Evolutionary conservation across 2,797 vertebrate genomes (phyloP).

Genomic region (Macroramphosus scolopax): DNA sequence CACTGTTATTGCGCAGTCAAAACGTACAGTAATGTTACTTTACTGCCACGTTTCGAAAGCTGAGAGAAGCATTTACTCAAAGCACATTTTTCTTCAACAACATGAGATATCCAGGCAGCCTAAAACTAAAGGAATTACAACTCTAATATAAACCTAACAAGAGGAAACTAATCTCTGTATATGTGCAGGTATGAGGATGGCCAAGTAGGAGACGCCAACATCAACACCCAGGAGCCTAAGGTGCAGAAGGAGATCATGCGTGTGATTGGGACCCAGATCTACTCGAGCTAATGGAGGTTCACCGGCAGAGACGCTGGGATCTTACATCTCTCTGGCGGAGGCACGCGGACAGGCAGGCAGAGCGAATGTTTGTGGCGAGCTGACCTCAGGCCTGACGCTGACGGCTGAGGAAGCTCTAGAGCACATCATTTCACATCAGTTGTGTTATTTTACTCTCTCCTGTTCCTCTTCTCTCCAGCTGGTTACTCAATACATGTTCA

Average conservation of each 20-base stretch:
- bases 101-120: too few relatives aligned
- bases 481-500: conserved; percentile 18
- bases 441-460: conserved; percentile 17
- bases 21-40: too few relatives aligned
- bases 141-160: too few relatives aligned
- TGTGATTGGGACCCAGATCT: conserved; percentile 98
- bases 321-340: conserved; percentile 36
- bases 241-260: conserved; percentile 99
- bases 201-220: conserved; percentile 98
- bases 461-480: conserved; percentile 16
- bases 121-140: too few relatives aligned
- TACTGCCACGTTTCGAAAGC: too few relatives aligned
- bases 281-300: conserved; percentile 87
- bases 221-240: conserved; percentile 99
- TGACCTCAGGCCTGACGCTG: conserved; percentile 42
- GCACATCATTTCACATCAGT: conserved; percentile 51
- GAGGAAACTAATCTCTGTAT: background rate
- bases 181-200: conserved; percentile 93
- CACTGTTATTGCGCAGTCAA: too few relatives aligned
- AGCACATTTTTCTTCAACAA: too few relatives aligned
- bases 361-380: conserved; percentile 56
- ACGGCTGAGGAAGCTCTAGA: conserved; percentile 45
- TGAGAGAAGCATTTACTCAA: too few relatives aligned
- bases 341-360: conserved; percentile 43
- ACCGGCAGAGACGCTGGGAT: conserved; percentile 14